phyloP scores from a whole-genome alignment of 64 coral and sea anemone species.

The Montipora capricornis region DNA sequence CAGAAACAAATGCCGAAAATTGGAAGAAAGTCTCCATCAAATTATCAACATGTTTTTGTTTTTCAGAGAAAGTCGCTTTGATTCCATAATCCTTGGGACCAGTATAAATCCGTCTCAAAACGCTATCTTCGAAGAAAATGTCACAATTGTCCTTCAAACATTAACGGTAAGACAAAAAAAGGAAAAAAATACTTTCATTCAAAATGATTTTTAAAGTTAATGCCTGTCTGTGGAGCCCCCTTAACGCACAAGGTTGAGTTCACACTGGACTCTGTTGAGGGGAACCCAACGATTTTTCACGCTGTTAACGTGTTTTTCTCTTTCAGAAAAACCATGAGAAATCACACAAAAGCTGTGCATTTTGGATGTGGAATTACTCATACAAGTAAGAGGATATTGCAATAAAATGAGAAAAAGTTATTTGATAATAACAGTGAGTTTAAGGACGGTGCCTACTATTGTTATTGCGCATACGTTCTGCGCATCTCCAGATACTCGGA shows the following conservation, averaged over 20 bases:
- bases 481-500: too few relatives aligned
- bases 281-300: neutral
- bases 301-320: neutral
- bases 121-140: neutral
- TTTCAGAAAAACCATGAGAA: neutral
- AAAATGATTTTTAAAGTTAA: too few relatives aligned
- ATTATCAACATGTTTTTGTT: neutral
- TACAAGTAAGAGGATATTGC: neutral
- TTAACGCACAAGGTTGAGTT: too few relatives aligned
- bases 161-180: neutral
- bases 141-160: conserved; percentile 14
- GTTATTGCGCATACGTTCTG: too few relatives aligned
- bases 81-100: conserved; percentile 23
- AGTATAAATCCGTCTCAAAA: neutral
- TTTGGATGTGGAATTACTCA: conserved; percentile 23
- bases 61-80: neutral
- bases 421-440: too few relatives aligned
- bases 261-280: too few relatives aligned
- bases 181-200: neutral
- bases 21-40: neutral
- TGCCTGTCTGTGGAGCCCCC: too few relatives aligned
- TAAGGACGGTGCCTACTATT: too few relatives aligned
- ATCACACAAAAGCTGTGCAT: neutral
- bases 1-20: neutral
- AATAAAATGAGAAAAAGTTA: too few relatives aligned